A percentile compares a stretch with the other conserved stretches of the same genome.
Conservation (phyloP, 2,113 vertebrate genomes). For the Pitta sordida region DNA sequence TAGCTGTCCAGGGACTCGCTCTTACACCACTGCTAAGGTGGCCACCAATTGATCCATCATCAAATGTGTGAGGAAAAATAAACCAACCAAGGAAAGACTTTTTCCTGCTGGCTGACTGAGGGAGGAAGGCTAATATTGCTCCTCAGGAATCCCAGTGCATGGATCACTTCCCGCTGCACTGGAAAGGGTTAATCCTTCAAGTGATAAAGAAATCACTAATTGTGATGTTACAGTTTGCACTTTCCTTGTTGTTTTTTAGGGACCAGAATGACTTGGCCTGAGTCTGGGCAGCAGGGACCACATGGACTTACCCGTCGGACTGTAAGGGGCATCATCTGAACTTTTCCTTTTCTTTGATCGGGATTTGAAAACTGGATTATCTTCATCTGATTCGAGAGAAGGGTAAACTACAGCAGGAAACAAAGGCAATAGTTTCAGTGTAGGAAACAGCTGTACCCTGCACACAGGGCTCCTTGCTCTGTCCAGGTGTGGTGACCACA, state of each 20-base stretch:
- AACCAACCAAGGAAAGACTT: not conserved
- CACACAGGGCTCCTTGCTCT: not conserved
- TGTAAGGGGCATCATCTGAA: conserved; percentile 95
- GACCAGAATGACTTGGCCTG: not conserved
- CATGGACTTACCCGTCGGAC: conserved; percentile 85
- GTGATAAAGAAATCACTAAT: not conserved
- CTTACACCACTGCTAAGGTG: not conserved
- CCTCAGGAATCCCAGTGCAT: rapidly evolving
- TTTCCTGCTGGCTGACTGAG: not conserved
- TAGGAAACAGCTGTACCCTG: not conserved
- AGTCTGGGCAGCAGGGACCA: not conserved
- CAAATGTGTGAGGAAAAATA: not conserved
- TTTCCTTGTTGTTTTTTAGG: not conserved
- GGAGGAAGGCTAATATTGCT: not conserved
- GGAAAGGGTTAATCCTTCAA: not conserved
- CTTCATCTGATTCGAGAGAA: conserved; percentile 95
- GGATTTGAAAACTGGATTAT: conserved; percentile 98
- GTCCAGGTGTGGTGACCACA: not conserved
- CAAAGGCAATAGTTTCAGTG: not conserved
- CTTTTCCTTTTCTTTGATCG: conserved; percentile 99
- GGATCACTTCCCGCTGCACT: not conserved
- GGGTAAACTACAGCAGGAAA: conserved; percentile 85
- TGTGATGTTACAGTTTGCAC: not conserved
- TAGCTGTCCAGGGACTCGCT: not conserved
- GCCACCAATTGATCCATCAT: not conserved